Percentiles rank a stretch among this genome's conserved stretches.
Conservation (phyloP, 2,797 vertebrate species). For the Vespertilio murinus region DNA sequence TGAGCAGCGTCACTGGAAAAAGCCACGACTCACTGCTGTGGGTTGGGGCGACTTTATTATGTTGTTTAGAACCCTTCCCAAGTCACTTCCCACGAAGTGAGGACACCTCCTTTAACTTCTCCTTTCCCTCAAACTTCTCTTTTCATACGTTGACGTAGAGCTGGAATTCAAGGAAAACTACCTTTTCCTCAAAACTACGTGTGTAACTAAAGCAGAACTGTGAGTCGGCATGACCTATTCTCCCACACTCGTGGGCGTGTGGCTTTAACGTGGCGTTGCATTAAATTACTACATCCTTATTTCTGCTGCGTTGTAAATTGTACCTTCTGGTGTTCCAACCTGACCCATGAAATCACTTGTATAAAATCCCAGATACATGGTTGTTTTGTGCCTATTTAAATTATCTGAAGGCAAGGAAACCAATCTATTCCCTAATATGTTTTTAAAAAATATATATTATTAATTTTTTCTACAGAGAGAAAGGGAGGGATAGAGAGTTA, state of each 20-base stretch:
- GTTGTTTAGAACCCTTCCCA: not conserved
- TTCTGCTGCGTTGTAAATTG: not conserved
- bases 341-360: not conserved
- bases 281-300: not conserved
- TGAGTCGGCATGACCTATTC: not conserved
- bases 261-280: not conserved
- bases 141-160: not conserved
- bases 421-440: not conserved
- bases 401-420: not conserved
- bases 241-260: not conserved
- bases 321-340: not conserved
- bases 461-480: too few relatives aligned
- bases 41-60: not conserved
- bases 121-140: conserved; percentile 56
- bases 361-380: not conserved
- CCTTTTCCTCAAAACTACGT: not conserved
- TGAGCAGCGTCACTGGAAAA: not conserved
- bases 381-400: not conserved
- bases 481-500: too few relatives aligned
- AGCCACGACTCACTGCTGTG: not conserved
- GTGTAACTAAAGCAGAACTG: conserved; percentile 13
- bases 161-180: conserved; percentile 46
- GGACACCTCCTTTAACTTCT: conserved; percentile 48
- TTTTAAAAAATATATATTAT: not conserved
- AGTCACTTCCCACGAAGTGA: not conserved